Evolutionary conservation across 2,888 invertebrate species (phyloP).

Genomic region (Colletes collaris): DNA sequence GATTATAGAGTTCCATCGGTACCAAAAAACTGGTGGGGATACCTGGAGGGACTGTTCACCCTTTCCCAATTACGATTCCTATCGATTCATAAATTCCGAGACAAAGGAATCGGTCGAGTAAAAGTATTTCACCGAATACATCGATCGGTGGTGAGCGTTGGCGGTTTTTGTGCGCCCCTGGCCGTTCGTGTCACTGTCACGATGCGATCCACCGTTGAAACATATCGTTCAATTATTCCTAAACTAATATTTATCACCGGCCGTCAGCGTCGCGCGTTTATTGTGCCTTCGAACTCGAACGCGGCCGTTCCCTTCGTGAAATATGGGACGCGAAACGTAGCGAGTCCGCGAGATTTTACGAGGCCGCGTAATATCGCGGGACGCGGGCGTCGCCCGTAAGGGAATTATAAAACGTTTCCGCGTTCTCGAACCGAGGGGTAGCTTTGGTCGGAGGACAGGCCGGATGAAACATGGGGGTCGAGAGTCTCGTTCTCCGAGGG

Average conservation of each 20-base stretch:
- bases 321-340: constrained; percentile 49
- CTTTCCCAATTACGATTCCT: too few species aligned
- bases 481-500: constrained; percentile 16
- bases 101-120: not conserved
- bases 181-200: constrained; percentile 43
- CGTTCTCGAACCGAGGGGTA: not conserved
- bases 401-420: constrained; percentile 46
- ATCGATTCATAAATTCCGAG: too few species aligned
- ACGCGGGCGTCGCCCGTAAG: constrained; percentile 12
- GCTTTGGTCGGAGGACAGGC: not conserved
- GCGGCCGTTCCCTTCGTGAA: constrained; percentile 29
- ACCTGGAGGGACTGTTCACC: too few species aligned
- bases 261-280: constrained; percentile 27
- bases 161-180: constrained; percentile 38
- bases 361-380: constrained; percentile 29
- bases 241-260: constrained; percentile 66
- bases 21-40: too few species aligned
- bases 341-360: constrained; percentile 49
- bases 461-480: not conserved
- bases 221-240: constrained; percentile 62
- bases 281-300: constrained; percentile 15
- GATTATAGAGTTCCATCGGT: too few species aligned
- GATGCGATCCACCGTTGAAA: constrained; percentile 56
- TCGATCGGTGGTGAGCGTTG: constrained; percentile 23
- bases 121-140: constrained; percentile 23